Percentiles rank a stretch among this genome's conserved stretches.
phyloP scores from a whole-genome alignment of 2,888 invertebrate species.

The Epirrhoe alternata region DNA sequence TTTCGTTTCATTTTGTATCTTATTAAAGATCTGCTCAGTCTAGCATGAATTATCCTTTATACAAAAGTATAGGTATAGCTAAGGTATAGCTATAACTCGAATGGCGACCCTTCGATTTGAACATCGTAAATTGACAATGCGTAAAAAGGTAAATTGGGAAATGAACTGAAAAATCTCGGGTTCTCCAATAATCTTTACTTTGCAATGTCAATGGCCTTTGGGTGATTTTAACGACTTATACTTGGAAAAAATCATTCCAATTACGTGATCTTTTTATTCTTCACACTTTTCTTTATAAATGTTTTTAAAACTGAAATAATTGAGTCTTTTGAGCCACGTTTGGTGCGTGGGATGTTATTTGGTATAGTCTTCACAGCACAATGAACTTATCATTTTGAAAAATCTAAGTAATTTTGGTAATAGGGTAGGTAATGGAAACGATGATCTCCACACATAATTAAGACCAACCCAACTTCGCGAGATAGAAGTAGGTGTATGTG shows the following conservation, averaged over 20 bases:
- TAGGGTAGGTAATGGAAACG: too few relatives aligned
- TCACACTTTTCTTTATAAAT: background rate
- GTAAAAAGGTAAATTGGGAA: slow-evolving; percentile 31
- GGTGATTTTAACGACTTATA: slow-evolving; percentile 11
- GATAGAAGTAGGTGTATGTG: too few relatives aligned
- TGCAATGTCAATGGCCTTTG: slow-evolving; percentile 12
- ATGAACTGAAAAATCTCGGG: slow-evolving; percentile 28
- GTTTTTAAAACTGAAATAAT: background rate
- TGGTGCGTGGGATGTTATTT: background rate
- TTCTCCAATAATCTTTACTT: slow-evolving; percentile 21
- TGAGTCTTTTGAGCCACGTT: background rate
- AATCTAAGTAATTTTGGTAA: too few relatives aligned
- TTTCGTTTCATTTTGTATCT: background rate
- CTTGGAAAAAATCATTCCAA: background rate
- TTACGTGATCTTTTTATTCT: background rate
- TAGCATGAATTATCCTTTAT: background rate
- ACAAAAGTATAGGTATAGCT: background rate
- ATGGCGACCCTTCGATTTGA: slow-evolving; percentile 10
- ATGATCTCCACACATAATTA: too few relatives aligned
- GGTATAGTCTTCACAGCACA: background rate
- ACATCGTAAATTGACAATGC: slow-evolving; percentile 27
- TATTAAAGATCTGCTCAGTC: background rate
- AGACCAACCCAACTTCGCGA: too few relatives aligned
- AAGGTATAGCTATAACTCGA: background rate
- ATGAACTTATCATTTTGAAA: too few relatives aligned